Percentiles rank a stretch among this genome's conserved stretches.
These are phyloP conservation scores for Spheniscus humboldti DNA, from an alignment of 2,797 vertebrate genomes.

Conservation along the genomic window DNA sequence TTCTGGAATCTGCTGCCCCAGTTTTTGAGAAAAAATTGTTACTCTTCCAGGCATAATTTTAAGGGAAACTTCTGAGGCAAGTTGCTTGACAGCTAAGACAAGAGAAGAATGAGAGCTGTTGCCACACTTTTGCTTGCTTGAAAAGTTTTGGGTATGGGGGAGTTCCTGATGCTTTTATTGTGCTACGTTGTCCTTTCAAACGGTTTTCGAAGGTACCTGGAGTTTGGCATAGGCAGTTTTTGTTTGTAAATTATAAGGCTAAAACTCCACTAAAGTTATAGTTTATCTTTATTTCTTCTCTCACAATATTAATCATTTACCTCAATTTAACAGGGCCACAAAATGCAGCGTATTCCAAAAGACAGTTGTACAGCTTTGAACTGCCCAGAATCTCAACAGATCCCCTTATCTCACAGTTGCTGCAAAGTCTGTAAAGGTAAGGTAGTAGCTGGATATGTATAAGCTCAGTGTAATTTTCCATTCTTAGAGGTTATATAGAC, in stretches of 20 bases:
- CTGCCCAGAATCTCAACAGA: conserved; percentile 89
- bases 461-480: background rate
- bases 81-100: background rate
- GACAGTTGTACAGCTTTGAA: conserved; percentile 80
- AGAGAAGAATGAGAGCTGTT: background rate
- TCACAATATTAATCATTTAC: background rate
- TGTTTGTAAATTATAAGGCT: background rate
- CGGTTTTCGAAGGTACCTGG: background rate
- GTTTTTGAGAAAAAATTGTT: background rate
- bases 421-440: conserved; percentile 97
- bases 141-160: background rate
- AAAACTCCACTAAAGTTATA: background rate
- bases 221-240: background rate
- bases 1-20: background rate
- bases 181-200: background rate
- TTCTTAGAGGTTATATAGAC: background rate
- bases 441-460: background rate
- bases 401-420: conserved; percentile 88
- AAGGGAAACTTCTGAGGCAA: background rate
- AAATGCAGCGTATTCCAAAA: conserved; percentile 85
- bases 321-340: conserved; percentile 78
- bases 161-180: background rate
- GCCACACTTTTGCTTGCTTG: background rate
- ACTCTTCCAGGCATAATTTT: background rate
- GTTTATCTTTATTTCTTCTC: background rate